Base-by-base conservation (phyloP, 1,140 invertebrate genomes). In the Acromyrmex charruanus region DNA sequence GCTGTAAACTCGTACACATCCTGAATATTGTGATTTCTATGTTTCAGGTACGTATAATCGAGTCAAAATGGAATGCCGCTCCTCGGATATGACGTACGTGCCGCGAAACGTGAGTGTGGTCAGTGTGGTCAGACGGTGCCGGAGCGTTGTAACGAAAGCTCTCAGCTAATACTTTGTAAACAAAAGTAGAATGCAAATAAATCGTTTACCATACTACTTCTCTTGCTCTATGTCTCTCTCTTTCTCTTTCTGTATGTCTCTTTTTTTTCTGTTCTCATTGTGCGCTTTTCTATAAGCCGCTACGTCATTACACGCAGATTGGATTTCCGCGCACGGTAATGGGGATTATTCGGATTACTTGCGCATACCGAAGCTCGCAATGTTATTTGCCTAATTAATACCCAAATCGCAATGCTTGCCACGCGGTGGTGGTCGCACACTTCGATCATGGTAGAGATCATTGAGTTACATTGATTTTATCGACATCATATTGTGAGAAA, bases 161-260 rank as follows among this genome's bases (percentile, higher is more conserved):
- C 89, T 85, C 89, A 71, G 88, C 55, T 88, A 82, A 88, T 85
- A 80, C 88, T 88, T 28, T 90, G 89, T 90, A 90, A 90, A 90
- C 85, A 71, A 90, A 80, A 77, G 74, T 90, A 90, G 89, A 90
- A 90, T 55, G 86, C 88, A 90, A 90, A 90, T 90, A 90, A 90
- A 90, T 85, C 86, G 80, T 87, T 90, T 85, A 88, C 58, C 49
- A 81, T 71, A 90, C 79, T 65, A 77, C 66, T 39, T 87, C 59
- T 87, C n/a, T 84, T 72, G 81, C 77, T 74, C 74, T 84, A 53
- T 89, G n/a, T 84, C 25, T 74, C 4, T 75, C 14, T 75, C 14
- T 77, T 3, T 68, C 25, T 80, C 12, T 81, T 14, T 80, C n/a
- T 39, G 0, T 69, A 3, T 59, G 10, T 58, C 25, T 55, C 25